These are phyloP conservation scores for Mesorhabditis sp. DNA, from an alignment of 2,888 invertebrate genomes.

Conservation along the genomic window DNA sequence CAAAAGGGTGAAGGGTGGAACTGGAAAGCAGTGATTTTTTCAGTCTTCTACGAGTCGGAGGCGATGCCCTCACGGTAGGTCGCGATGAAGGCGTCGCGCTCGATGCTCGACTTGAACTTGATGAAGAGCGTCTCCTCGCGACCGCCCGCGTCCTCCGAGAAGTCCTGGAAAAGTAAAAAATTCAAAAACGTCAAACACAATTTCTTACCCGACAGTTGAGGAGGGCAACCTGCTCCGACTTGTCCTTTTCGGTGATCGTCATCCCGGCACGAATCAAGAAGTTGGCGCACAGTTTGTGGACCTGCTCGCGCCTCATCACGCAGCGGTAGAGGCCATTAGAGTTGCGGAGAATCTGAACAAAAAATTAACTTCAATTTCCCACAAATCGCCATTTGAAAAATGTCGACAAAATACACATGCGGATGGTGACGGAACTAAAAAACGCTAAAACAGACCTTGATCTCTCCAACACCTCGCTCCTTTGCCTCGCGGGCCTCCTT, in stretches of 20 bases:
- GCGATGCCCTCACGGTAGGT: not conserved
- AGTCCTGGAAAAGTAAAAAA: slow-evolving; percentile 23
- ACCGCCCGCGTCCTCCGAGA: slow-evolving; percentile 24
- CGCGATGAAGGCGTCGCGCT: not conserved
- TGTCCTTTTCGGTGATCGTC: slow-evolving; percentile 53
- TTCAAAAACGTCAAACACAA: slow-evolving; percentile 3
- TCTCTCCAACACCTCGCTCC: slow-evolving; percentile 63
- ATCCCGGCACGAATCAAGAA: slow-evolving; percentile 63
- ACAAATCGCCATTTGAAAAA: not conserved
- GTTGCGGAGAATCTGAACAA: slow-evolving; percentile 65
- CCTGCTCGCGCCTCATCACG: slow-evolving; percentile 84
- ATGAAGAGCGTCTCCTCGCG: slow-evolving; percentile 71
- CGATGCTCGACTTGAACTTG: slow-evolving; percentile 69
- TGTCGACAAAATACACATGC: not conserved
- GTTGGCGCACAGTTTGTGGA: slow-evolving; percentile 57
- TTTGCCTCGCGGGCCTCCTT: slow-evolving; percentile 58
- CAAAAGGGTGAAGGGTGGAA: no score
- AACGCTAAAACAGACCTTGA: slow-evolving; percentile 58
- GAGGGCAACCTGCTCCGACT: slow-evolving; percentile 21
- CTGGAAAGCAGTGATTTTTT: no score
- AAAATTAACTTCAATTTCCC: not conserved
- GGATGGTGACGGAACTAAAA: not conserved
- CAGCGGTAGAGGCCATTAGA: slow-evolving; percentile 68
- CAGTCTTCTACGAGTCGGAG: not conserved
- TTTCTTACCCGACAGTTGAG: slow-evolving; percentile 23